phyloP scores from a whole-genome alignment of 2,113 vertebrate species.

The Pseudorhombus dupliciocellatus region DNA sequence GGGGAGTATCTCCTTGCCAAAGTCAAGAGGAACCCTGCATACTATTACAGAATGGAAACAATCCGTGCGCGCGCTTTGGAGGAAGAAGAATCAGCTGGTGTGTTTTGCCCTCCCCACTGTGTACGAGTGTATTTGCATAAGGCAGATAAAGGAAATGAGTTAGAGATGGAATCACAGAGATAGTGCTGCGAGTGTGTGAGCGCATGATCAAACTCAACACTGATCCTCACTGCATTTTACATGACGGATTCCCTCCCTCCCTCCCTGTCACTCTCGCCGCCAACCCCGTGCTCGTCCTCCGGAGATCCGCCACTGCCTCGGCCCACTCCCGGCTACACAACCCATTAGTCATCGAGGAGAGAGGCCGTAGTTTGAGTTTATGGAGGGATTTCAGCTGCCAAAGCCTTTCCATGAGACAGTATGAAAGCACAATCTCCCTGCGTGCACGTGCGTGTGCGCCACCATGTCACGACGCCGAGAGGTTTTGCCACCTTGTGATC shows the following conservation, averaged over 20 bases:
- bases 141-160: slow-evolving; percentile 74
- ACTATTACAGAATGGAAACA: slow-evolving; percentile 61
- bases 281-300: slow-evolving; percentile 13
- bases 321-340: slow-evolving; percentile 36
- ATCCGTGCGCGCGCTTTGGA: slow-evolving; percentile 24
- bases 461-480: slow-evolving; percentile 31
- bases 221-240: slow-evolving; percentile 39
- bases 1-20: slow-evolving; percentile 57
- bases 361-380: slow-evolving; percentile 46
- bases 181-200: slow-evolving; percentile 37
- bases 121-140: slow-evolving; percentile 63
- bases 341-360: slow-evolving; percentile 36
- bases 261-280: slow-evolving; percentile 45
- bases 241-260: slow-evolving; percentile 33
- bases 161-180: slow-evolving; percentile 61
- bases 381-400: slow-evolving; percentile 41
- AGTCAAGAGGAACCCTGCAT: slow-evolving; percentile 59
- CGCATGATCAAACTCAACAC: slow-evolving; percentile 47
- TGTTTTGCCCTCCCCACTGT: slow-evolving; percentile 43
- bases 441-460: slow-evolving; percentile 8
- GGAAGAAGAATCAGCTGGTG: slow-evolving; percentile 27
- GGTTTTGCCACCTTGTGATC: slow-evolving; percentile 54
- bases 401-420: slow-evolving; percentile 53
- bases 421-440: slow-evolving; percentile 46
- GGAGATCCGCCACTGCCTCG: slow-evolving; percentile 23